Conservation (phyloP, 2,888 invertebrate species). For the Balanococcus diminutus region DNA sequence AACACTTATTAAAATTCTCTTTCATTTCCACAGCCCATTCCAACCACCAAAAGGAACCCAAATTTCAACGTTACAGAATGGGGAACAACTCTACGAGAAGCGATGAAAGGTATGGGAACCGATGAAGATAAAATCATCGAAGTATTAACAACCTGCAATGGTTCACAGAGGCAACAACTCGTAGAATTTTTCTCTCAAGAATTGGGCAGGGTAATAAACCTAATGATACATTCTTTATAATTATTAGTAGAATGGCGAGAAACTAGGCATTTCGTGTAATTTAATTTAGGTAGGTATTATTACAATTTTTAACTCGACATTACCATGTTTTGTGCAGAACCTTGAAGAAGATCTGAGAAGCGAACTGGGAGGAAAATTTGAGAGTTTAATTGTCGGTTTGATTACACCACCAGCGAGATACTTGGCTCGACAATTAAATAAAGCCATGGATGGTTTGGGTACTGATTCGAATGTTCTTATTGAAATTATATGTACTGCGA, state of each 20-base stretch:
- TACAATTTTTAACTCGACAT: neutral
- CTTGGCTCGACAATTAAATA: conserved; percentile 64
- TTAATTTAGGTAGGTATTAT: no score
- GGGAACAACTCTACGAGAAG: conserved; percentile 76
- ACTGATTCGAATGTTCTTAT: conserved; percentile 64
- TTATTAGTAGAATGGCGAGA: neutral
- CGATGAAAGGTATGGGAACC: conserved; percentile 92
- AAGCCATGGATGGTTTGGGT: conserved; percentile 64
- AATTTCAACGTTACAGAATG: conserved; percentile 72
- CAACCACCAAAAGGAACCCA: conserved; percentile 67
- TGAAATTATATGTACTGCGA: conserved; percentile 64
- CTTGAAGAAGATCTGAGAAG: conserved; percentile 62
- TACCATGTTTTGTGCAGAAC: conserved; percentile 60
- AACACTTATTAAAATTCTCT: no score
- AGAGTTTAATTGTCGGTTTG: conserved; percentile 63
- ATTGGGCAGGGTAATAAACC: conserved; percentile 64
- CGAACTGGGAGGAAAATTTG: conserved; percentile 65
- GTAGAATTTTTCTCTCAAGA: conserved; percentile 68
- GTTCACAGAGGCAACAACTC: conserved; percentile 75
- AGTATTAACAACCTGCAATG: conserved; percentile 72
- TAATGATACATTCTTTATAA: neutral
- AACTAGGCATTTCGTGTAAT: neutral
- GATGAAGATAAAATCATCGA: conserved; percentile 91
- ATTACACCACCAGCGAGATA: conserved; percentile 63
- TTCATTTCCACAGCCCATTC: conserved; percentile 59